These are phyloP conservation scores for Harpagoxenus sublaevis DNA, from an alignment of 2,888 invertebrate genomes.

Conservation along the genomic window DNA sequence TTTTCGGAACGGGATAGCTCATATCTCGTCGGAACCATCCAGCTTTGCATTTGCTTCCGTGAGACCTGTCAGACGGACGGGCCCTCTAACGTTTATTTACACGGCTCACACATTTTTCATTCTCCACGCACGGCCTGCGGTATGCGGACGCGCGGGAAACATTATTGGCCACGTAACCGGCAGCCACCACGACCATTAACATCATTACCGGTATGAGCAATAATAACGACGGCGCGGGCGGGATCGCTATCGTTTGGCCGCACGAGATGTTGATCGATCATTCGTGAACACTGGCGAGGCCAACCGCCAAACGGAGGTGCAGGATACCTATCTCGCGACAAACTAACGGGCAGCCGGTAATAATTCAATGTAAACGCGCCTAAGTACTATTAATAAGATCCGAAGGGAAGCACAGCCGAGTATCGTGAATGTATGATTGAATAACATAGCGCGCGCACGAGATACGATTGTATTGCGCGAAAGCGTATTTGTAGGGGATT, in stretches of 20 bases:
- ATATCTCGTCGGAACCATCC: conserved; percentile 36
- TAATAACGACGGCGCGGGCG: neutral
- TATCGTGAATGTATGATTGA: conserved; percentile 34
- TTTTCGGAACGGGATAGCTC: conserved; percentile 6
- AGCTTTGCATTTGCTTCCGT: conserved; percentile 27
- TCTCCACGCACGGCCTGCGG: neutral
- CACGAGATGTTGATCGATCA: conserved; percentile 65
- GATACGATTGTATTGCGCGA: conserved; percentile 16
- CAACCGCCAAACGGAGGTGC: conserved; percentile 7
- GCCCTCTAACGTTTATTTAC: conserved; percentile 40
- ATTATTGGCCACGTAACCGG: conserved; percentile 48
- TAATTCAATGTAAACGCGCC: conserved; percentile 43
- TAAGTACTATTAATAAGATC: conserved; percentile 42
- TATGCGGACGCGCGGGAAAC: neutral
- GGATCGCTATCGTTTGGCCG: conserved; percentile 52
- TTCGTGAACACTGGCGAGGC: conserved; percentile 36
- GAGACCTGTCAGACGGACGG: neutral
- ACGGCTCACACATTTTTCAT: conserved; percentile 48
- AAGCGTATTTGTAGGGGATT: conserved; percentile 17
- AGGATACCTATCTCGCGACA: conserved; percentile 47
- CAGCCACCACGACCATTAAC: conserved; percentile 28
- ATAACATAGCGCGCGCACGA: conserved; percentile 25
- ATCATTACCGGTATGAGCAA: conserved; percentile 40
- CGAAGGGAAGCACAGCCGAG: neutral
- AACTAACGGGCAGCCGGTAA: conserved; percentile 21